phyloP scores from a whole-genome alignment of 2,888 invertebrate species.

The Scaptomyza caliginosa region DNA sequence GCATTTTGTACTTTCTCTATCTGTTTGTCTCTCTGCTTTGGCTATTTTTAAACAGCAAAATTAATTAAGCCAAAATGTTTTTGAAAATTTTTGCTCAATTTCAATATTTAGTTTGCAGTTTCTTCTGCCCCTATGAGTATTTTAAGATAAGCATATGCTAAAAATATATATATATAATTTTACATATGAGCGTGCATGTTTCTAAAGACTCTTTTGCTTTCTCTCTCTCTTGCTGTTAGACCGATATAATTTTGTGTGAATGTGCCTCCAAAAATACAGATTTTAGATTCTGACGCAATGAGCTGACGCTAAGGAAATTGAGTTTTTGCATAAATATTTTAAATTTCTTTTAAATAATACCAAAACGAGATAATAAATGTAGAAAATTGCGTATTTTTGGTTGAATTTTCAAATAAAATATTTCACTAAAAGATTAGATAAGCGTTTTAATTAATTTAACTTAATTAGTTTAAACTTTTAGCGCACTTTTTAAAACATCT shows the following conservation, averaged over 20 bases:
- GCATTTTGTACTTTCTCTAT: conserved; percentile 3
- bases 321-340: conserved; percentile 22
- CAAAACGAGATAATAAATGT: too few species aligned
- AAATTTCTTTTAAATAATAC: too few species aligned
- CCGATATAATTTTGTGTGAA: conserved; percentile 9
- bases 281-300: conserved; percentile 71
- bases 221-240: conserved; percentile 7
- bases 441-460: too few species aligned
- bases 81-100: conserved; percentile 30
- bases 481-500: not conserved
- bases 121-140: conserved; percentile 23
- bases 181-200: conserved; percentile 18
- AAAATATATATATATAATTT: conserved; percentile 33
- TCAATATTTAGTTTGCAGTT: conserved; percentile 26
- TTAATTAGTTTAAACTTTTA: too few species aligned
- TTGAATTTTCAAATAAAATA: not conserved
- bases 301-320: conserved; percentile 46
- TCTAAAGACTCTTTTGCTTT: conserved; percentile 23
- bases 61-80: conserved; percentile 48
- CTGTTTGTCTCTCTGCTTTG: not conserved
- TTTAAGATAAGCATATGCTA: conserved; percentile 71
- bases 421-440: not conserved
- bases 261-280: conserved; percentile 35
- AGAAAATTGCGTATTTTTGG: not conserved
- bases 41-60: conserved; percentile 38